Conservation (phyloP, 2,113 vertebrate species). For the Anas platyrhynchos region DNA sequence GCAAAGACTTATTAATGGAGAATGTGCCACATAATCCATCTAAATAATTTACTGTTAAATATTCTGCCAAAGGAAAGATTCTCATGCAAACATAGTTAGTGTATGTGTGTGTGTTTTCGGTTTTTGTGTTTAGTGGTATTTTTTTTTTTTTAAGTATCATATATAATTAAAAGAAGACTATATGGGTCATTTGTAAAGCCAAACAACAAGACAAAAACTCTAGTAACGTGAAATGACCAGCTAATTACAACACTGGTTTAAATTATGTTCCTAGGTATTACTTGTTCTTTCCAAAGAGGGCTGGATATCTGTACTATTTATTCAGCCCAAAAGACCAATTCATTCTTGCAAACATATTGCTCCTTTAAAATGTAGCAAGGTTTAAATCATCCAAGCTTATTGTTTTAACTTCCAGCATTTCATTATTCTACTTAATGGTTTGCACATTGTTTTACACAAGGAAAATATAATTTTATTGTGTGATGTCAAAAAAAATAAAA, state of each 20-base stretch:
- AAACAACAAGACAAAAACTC: constrained; percentile 24
- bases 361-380: constrained; percentile 50
- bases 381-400: constrained; percentile 55
- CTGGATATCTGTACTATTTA: constrained; percentile 31
- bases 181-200: constrained; percentile 32
- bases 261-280: constrained; percentile 56
- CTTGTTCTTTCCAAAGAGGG: constrained; percentile 50
- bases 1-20: background rate
- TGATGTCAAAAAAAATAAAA: background rate
- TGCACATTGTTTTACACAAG: constrained; percentile 54
- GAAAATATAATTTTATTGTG: constrained; percentile 25
- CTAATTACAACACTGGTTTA: constrained; percentile 55
- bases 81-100: background rate
- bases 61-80: constrained; percentile 37
- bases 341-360: constrained; percentile 57
- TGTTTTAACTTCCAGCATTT: constrained; percentile 61
- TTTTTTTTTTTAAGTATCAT: background rate
- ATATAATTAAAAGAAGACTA: constrained; percentile 29
- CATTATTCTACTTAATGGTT: constrained; percentile 54
- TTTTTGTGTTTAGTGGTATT: background rate
- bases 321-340: constrained; percentile 64
- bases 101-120: background rate
- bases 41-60: constrained; percentile 32
- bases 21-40: constrained; percentile 13
- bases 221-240: constrained; percentile 31